A percentile compares a stretch with the other conserved stretches of the same genome.
Evolutionary conservation across 2,888 invertebrate genomes (phyloP).

Genomic region (Phytoseiulus persimilis): DNA sequence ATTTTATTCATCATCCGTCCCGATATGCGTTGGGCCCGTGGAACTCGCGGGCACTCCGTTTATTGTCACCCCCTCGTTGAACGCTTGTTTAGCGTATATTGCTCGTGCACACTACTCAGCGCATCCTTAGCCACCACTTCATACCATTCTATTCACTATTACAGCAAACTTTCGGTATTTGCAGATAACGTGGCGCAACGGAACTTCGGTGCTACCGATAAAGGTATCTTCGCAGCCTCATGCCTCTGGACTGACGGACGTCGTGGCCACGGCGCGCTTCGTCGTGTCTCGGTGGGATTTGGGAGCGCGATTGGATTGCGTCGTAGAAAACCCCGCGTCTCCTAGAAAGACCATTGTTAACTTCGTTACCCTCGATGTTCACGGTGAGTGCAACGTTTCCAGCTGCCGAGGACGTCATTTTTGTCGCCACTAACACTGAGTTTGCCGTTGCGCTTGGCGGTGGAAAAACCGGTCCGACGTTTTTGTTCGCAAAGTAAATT

Average conservation of each 20-base stretch:
- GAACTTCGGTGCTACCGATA: conserved; percentile 10
- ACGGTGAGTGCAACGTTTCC: conserved; percentile 21
- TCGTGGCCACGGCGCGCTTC: conserved; percentile 45
- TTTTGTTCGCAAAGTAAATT: background rate
- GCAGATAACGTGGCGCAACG: conserved; percentile 31
- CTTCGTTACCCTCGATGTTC: conserved; percentile 36
- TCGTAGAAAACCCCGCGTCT: conserved; percentile 45
- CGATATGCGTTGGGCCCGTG: background rate
- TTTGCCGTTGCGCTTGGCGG: background rate
- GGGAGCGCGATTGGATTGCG: conserved; percentile 45
- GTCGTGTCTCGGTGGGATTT: conserved; percentile 46
- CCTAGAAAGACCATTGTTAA: background rate
- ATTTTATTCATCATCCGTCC: background rate
- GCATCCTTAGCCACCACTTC: too few relatives aligned
- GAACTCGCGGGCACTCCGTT: background rate
- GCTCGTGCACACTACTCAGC: too few relatives aligned
- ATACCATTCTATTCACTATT: too few relatives aligned
- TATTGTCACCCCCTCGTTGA: too few relatives aligned
- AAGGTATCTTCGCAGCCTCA: conserved; percentile 25
- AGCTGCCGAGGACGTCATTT: background rate
- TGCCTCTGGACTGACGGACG: conserved; percentile 37
- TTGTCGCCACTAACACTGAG: background rate
- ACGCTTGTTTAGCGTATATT: too few relatives aligned
- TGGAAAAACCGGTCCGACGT: background rate
- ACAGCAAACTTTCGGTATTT: too few relatives aligned